These are phyloP conservation scores for Chrysaora quinquecirrha DNA, from an alignment of 30 jellyfish, hydroid and myxozoan species.

Conservation along the genomic window DNA sequence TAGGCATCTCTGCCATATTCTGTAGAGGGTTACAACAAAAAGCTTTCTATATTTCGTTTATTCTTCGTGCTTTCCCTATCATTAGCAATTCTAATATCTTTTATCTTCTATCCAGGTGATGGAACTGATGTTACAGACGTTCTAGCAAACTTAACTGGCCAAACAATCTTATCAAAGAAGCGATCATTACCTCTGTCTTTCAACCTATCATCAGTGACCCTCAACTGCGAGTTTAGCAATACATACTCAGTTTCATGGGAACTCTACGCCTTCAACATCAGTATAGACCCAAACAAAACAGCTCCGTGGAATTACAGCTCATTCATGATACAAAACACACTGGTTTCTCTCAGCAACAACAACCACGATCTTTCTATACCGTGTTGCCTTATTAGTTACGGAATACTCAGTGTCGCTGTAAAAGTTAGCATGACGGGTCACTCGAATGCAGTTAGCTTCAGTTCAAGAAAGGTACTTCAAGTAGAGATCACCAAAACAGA, in stretches of 20 bases:
- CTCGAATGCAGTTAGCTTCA: background rate
- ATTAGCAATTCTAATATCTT: no score
- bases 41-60: no score
- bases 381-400: conserved; percentile 31
- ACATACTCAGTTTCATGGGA: conserved; percentile 22
- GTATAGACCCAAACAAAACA: conserved; percentile 8
- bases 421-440: conserved; percentile 33
- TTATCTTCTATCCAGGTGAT: conserved; percentile 30
- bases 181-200: conserved; percentile 10
- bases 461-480: background rate
- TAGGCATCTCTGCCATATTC: no score
- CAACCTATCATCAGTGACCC: conserved; percentile 19
- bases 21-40: no score
- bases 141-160: background rate
- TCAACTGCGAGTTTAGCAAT: conserved; percentile 24
- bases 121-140: conserved; percentile 10
- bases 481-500: conserved; percentile 20
- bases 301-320: background rate
- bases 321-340: background rate
- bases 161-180: background rate
- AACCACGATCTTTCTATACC: conserved; percentile 23
- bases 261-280: conserved; percentile 9
- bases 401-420: background rate
- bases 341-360: background rate
- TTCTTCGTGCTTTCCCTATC: no score